Base-by-base conservation (phyloP, 2,113 vertebrate genomes). In the Periophthalmodon schlosseri region DNA sequence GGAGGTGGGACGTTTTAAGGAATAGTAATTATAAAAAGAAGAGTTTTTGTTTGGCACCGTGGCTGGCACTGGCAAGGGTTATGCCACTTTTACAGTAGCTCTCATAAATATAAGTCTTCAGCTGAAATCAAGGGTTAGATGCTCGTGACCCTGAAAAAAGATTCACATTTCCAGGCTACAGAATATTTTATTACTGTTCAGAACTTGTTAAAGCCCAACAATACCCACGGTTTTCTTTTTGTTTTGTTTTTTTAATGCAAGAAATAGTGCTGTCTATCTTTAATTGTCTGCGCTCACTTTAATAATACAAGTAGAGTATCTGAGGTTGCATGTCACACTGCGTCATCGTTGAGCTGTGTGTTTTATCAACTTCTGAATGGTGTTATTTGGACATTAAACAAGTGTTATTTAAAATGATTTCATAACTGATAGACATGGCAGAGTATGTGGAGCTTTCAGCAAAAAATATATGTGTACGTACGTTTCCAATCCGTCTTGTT, bases 1-100 rank as follows among this genome's bases (percentile, higher is more conserved):
- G 73, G 83, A 73, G 84, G 68, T 61, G 76, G 70, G 69, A 65
- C 75, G 73, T 68, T 72, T 66, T 44, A 34, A 24, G 70, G 74
- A 77, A 72, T n/a, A 83, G 84, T 63, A 18, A 63, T 63, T 63
- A 80, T 75, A 64, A 20, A 65, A 44, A 63, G 60, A 28, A 16
- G 13, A n/a, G 18, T 65, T 65, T 63, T 65, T 65, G 20, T 65
- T 39, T 65, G 28, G 28, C 18, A 64, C 61, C 34, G 15, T 39
- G 33, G 12, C 33, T 20, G 14, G 16, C 61, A 20, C 21, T 65
- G 18, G 33, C 34, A 65, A 39, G 15, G 63, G 18, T 39, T 65
- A 50, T 66, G 47, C 77, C 24, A 36, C 28, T 72, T 52, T 54
- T 23, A 68, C 5, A 28, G 54, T 60, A 60, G 21, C n/a, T 36